These are phyloP conservation scores for Pammene aurita DNA, from an alignment of 2,888 invertebrate genomes.

Conservation along the genomic window DNA sequence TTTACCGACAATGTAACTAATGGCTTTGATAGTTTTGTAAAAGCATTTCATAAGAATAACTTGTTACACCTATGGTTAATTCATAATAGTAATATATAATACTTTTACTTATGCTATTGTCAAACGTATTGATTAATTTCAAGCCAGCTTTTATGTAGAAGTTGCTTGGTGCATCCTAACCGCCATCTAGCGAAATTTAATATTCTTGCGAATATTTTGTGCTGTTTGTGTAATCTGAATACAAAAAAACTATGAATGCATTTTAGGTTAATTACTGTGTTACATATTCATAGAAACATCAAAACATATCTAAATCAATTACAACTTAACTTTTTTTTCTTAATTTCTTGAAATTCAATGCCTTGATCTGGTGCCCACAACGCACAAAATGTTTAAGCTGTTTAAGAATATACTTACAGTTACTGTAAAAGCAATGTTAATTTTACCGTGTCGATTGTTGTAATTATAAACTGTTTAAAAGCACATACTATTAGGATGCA, in stretches of 20 bases:
- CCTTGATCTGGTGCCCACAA: too few species aligned
- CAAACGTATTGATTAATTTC: conserved; percentile 31
- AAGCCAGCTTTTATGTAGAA: conserved; percentile 3
- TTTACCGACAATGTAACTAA: conserved; percentile 30
- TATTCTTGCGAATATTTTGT: conserved; percentile 9
- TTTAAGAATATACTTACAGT: too few species aligned
- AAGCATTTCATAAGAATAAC: conserved; percentile 3
- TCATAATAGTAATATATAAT: neutral
- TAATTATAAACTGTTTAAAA: neutral
- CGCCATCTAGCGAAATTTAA: conserved; percentile 38
- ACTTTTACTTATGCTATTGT: conserved; percentile 3
- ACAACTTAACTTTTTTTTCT: too few species aligned
- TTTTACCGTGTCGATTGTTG: too few species aligned
- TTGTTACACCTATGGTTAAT: neutral
- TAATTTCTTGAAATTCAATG: too few species aligned
- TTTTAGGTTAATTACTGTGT: too few species aligned
- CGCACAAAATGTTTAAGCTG: too few species aligned
- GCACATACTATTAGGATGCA: neutral
- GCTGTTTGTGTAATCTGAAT: neutral
- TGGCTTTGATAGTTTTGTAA: conserved; percentile 40
- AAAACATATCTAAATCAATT: too few species aligned
- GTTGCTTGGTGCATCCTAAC: conserved; percentile 15
- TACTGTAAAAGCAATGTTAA: too few species aligned
- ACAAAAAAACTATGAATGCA: neutral
- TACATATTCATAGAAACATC: too few species aligned